Conservation (phyloP, 2,888 invertebrate species). For the Drosophila helvetica region DNA sequence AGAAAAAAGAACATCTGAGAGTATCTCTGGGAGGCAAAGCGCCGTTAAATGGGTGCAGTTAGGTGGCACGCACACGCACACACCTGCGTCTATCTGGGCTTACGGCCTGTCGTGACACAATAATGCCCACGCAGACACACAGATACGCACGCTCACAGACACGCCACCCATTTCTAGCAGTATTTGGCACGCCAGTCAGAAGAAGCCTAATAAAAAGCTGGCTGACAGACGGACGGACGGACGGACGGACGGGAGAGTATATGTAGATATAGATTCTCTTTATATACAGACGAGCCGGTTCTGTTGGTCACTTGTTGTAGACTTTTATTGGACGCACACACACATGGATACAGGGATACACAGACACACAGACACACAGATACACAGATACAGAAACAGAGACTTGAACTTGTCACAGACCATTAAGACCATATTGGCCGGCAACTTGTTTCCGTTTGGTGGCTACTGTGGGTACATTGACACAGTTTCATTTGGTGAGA, state of each 20-base stretch:
- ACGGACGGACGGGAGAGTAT: slow-evolving; percentile 11
- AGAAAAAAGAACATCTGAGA: slow-evolving; percentile 6
- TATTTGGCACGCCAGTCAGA: slow-evolving; percentile 58
- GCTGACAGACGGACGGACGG: slow-evolving; percentile 52
- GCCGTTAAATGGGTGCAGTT: slow-evolving; percentile 75
- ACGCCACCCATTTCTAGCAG: slow-evolving; percentile 36
- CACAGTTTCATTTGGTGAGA: slow-evolving; percentile 60
- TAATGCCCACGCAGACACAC: slow-evolving; percentile 40
- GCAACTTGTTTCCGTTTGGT: slow-evolving; percentile 71
- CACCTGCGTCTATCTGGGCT: slow-evolving; percentile 3
- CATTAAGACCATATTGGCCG: slow-evolving; percentile 70
- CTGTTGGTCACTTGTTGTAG: slow-evolving; percentile 55
- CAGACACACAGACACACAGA: slow-evolving; percentile 24
- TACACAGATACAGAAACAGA: slow-evolving; percentile 8
- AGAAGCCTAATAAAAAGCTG: slow-evolving; percentile 72
- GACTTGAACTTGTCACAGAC: slow-evolving; percentile 73
- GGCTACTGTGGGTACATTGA: slow-evolving; percentile 60
- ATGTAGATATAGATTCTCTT: slow-evolving; percentile 22
- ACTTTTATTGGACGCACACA: slow-evolving; percentile 23
- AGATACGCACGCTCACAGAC: slow-evolving; percentile 15
- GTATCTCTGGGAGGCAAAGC: slow-evolving; percentile 59
- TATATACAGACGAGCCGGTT: slow-evolving; percentile 57
- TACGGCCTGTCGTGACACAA: slow-evolving; percentile 49
- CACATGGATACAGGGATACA: slow-evolving; percentile 18
- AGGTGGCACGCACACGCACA: slow-evolving; percentile 34